Conservation (phyloP, 2,888 invertebrate species). For the Tiliacea aurago region DNA sequence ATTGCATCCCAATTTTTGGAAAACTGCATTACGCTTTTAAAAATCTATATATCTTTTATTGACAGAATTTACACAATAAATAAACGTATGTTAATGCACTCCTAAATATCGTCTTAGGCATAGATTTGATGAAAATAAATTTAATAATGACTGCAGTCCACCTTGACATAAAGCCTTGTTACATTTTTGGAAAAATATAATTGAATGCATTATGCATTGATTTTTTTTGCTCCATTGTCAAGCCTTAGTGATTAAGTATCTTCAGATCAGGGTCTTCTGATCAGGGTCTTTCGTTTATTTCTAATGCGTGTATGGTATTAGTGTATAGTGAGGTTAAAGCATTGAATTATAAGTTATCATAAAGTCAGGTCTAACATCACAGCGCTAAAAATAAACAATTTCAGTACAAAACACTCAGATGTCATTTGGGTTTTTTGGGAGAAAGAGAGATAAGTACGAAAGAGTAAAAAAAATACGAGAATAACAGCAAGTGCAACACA, state of each 20-base stretch:
- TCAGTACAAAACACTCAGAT: neutral
- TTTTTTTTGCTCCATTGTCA: neutral
- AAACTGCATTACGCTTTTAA: no score
- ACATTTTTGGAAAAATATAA: neutral
- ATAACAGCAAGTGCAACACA: neutral
- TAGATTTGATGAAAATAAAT: no score
- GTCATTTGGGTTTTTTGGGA: neutral
- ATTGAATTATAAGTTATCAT: neutral
- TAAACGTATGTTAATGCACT: no score
- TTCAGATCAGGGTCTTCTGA: conserved; percentile 26
- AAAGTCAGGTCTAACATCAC: neutral
- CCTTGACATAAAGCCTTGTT: conserved; percentile 52
- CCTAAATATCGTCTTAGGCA: no score
- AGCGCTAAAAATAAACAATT: neutral
- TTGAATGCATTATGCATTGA: neutral
- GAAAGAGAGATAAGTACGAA: neutral
- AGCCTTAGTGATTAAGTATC: neutral
- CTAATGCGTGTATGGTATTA: neutral
- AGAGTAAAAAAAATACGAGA: neutral
- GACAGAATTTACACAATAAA: no score
- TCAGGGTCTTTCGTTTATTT: conserved; percentile 2
- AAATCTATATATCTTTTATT: no score
- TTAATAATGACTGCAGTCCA: conserved; percentile 15
- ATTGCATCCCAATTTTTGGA: no score
- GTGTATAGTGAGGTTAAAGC: neutral